A percentile compares a stretch with the other conserved stretches of the same genome.
These are phyloP conservation scores for Villa cingulata DNA, from an alignment of 2,888 invertebrate genomes.

Conservation along the genomic window DNA sequence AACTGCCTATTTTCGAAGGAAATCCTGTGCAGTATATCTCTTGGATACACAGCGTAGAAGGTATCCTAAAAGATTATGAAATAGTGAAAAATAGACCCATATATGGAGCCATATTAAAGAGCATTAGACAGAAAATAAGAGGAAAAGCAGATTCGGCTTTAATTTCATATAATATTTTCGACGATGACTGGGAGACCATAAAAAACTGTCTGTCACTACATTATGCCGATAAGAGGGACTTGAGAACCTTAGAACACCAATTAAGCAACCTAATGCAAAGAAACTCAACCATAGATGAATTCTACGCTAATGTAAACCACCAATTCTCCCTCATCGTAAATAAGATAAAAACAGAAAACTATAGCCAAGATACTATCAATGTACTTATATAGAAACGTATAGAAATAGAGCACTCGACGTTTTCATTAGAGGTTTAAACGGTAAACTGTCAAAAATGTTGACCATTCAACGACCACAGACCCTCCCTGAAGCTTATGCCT, in stretches of 20 bases:
- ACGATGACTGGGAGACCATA: neutral
- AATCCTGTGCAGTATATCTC: no score
- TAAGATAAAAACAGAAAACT: no score
- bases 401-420: slow-evolving; percentile 8
- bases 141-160: no score
- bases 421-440: slow-evolving; percentile 8
- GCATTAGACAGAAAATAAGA: no score
- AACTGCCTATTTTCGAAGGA: no score
- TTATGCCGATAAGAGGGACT: neutral
- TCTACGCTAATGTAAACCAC: slow-evolving; percentile 2
- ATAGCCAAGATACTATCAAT: neutral
- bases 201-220: slow-evolving; percentile 1
- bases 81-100: no score
- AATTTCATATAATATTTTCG: no score
- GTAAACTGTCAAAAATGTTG: slow-evolving; percentile 7
- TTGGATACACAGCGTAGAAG: no score
- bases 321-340: no score
- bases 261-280: no score
- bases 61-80: no score
- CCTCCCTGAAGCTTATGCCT: neutral
- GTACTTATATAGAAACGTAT: neutral
- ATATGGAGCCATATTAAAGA: neutral
- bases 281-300: slow-evolving; percentile 5
- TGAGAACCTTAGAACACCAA: no score
- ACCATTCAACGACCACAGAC: slow-evolving; percentile 9